phyloP scores from a whole-genome alignment of 2,113 vertebrate genomes.

The Misgurnus mizolepis region DNA sequence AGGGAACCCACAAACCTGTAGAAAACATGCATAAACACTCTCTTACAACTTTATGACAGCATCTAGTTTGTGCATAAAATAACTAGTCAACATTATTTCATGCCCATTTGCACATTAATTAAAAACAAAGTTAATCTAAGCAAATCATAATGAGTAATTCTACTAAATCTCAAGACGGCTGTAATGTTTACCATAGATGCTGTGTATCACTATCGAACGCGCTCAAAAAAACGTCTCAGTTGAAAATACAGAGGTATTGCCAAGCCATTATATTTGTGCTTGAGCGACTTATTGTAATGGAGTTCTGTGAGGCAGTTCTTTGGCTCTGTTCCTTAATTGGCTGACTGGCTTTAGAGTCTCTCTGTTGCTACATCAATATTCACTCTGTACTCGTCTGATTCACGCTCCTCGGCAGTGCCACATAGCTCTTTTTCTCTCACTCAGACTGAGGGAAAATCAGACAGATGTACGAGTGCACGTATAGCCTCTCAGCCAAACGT shows the following conservation, averaged over 20 bases:
- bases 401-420: constrained; percentile 27
- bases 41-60: neutral
- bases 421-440: constrained; percentile 17
- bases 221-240: neutral
- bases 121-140: constrained; percentile 7
- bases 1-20: constrained; percentile 85
- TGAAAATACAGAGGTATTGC: constrained; percentile 23
- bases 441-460: constrained; percentile 35
- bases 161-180: neutral
- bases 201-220: constrained; percentile 20
- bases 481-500: constrained; percentile 41
- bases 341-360: constrained; percentile 47
- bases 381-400: constrained; percentile 37
- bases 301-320: constrained; percentile 31
- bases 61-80: neutral
- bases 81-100: constrained; percentile 35
- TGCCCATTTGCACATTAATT: constrained; percentile 5
- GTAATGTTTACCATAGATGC: constrained; percentile 7
- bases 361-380: constrained; percentile 39
- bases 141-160: constrained; percentile 12
- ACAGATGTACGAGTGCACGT: constrained; percentile 30
- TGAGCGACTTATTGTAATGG: constrained; percentile 45
- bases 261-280: constrained; percentile 47
- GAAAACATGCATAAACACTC: neutral
- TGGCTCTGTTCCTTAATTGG: constrained; percentile 42